A percentile compares a stretch with the other conserved stretches of the same genome.
Evolutionary conservation across 1,140 invertebrate species (phyloP).

Genomic region (Anagrus nilaparvatae): DNA sequence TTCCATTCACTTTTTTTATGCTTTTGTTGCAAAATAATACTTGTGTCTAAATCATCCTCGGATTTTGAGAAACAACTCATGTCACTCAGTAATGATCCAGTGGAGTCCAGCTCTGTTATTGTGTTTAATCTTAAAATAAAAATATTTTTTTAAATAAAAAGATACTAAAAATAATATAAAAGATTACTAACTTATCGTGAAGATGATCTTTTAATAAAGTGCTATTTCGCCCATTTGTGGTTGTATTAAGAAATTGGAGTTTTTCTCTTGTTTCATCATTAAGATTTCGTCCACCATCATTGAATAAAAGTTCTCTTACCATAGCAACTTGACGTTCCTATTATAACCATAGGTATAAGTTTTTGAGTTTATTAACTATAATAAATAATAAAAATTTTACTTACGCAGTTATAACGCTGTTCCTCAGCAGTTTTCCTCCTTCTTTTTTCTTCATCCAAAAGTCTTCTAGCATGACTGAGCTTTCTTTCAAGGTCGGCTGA

Average conservation of each 20-base stretch:
- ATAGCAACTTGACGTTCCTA: constrained; percentile 64
- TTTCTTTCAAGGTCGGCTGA: constrained; percentile 62
- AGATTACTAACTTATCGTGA: constrained; percentile 33
- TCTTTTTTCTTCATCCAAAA: constrained; percentile 68
- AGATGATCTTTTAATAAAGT: constrained; percentile 35
- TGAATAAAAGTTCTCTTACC: constrained; percentile 61
- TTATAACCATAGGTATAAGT: constrained; percentile 4
- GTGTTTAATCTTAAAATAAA: constrained; percentile 46
- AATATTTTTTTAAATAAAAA: neutral
- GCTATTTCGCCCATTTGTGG: constrained; percentile 34
- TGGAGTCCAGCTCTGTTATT: constrained; percentile 57
- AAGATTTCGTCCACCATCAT: constrained; percentile 55
- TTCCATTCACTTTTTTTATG: constrained; percentile 54
- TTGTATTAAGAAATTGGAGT: constrained; percentile 61
- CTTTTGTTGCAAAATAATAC: constrained; percentile 38
- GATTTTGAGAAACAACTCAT: constrained; percentile 72
- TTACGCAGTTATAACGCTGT: constrained; percentile 52
- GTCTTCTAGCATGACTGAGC: constrained; percentile 62
- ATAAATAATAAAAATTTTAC: constrained; percentile 12
- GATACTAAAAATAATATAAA: neutral
- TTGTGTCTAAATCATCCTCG: constrained; percentile 73
- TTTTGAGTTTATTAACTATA: neutral
- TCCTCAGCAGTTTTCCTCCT: constrained; percentile 50
- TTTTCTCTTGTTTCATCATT: constrained; percentile 73
- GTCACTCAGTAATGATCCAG: constrained; percentile 62